Conservation (phyloP, 2,113 vertebrate species). For the Phrynosoma platyrhinos region DNA sequence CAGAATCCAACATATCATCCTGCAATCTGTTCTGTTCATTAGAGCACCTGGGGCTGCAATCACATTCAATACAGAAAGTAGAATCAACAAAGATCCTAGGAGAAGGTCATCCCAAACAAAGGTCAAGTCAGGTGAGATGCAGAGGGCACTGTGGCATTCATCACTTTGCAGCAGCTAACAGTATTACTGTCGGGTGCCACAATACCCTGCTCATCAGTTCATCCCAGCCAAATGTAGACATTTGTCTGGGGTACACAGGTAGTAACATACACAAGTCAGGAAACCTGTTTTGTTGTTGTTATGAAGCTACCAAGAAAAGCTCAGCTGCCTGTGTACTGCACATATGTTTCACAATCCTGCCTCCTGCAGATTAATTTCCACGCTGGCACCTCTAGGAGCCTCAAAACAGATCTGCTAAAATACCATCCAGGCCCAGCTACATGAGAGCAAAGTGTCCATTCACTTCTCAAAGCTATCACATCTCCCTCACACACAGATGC, state of each 20-base stretch:
- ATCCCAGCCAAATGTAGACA: not conserved
- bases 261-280: not conserved
- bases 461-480: not conserved
- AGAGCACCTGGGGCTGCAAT: not conserved
- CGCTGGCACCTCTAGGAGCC: not conserved
- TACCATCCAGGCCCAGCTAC: not conserved
- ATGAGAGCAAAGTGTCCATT: not conserved
- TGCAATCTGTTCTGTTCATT: not conserved
- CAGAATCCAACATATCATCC: not conserved
- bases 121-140: not conserved
- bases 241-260: not conserved
- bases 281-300: not conserved
- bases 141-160: not conserved
- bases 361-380: not conserved
- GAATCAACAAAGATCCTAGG: not conserved
- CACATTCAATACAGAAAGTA: not conserved
- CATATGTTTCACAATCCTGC: not conserved
- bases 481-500: not conserved
- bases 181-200: not conserved
- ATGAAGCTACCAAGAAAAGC: not conserved
- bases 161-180: not conserved
- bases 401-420: conserved; percentile 1
- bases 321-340: not conserved
- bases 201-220: not conserved
- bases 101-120: conserved; percentile 4